Base-by-base conservation (phyloP, 2,797 vertebrate species). In the Etheostoma nigrum region DNA sequence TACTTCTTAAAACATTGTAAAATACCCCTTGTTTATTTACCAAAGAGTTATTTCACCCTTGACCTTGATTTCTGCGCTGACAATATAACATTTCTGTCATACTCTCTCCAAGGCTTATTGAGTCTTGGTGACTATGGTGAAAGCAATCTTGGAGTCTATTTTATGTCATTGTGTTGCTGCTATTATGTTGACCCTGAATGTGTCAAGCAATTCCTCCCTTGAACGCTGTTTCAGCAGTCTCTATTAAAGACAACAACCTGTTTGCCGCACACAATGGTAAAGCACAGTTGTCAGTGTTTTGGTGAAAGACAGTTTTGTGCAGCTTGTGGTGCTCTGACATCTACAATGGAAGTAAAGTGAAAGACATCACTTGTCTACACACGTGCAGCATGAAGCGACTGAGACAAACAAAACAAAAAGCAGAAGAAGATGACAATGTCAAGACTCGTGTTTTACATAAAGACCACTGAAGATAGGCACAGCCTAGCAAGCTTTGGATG, bases 1-100 rank as follows among this genome's bases (percentile, higher is more conserved):
- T 33, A 36, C 69, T 59, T 79, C 25, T 60, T 23, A 59, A 73
- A 74, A 58, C 59, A 69, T 12, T 3, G 25, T 16, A 45, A 23
- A 67, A 11, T 2, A 57, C 49, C 40, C 5, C 33, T 16, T 76
- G 47, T 83, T 88, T 79, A 71, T 87, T 87, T 82, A 72, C 68
- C 70, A 42, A 74, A 57, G 48, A 14, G 13, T 27, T 68, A 58
- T 85, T 78, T 83, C 58, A 67, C 62, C 74, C 53, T 57, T 64
- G 66, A 75, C 73, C 79, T 90, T 61, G 48, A 78, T 67, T 76
- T 82, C 33, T 49, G 64, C 1, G 0, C 23, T 57, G 64, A 67
- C 72, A 63, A 74, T 58, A 64, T 36, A 30, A 73, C 49, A 67
- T 67, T 11, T 16, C 42, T 55, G 21, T 55, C 49, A 53, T 69